Conservation (phyloP, 2,113 vertebrate genomes). For the Elgaria multicarinata region DNA sequence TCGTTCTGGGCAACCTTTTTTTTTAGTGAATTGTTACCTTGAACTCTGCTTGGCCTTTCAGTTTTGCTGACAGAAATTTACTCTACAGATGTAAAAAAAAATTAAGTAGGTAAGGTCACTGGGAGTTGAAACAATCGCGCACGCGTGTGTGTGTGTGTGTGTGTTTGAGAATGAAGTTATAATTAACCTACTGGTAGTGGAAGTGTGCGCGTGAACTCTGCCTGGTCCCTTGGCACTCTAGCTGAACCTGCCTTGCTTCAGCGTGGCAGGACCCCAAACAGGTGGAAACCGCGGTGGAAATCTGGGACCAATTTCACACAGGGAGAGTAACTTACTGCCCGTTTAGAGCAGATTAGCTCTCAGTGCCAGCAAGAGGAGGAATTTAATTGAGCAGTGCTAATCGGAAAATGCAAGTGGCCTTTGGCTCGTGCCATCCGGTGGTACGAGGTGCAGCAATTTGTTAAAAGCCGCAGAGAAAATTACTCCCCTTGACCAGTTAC, state of each 20-base stretch:
- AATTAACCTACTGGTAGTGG: slow-evolving; percentile 51
- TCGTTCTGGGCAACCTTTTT: slow-evolving; percentile 69
- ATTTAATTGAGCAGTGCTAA: slow-evolving; percentile 61
- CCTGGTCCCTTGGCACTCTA: slow-evolving; percentile 71
- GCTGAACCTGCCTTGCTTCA: slow-evolving; percentile 71
- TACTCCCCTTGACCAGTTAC: slow-evolving; percentile 19
- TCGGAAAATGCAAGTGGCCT: slow-evolving; percentile 62
- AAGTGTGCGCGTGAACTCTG: slow-evolving; percentile 76
- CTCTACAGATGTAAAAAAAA: slow-evolving; percentile 55
- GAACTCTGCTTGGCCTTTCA: slow-evolving; percentile 76
- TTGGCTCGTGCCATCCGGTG: slow-evolving; percentile 30
- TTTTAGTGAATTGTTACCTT: slow-evolving; percentile 64
- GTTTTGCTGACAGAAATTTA: slow-evolving; percentile 75
- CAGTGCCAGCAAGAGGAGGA: slow-evolving; percentile 28
- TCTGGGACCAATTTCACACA: slow-evolving; percentile 59
- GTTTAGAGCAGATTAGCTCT: slow-evolving; percentile 39
- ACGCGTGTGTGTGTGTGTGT: not conserved
- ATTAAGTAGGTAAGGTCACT: slow-evolving; percentile 76
- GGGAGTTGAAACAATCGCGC: slow-evolving; percentile 74
- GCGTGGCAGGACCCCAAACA: slow-evolving; percentile 70
- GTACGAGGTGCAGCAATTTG: slow-evolving; percentile 29
- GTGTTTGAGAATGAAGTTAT: slow-evolving; percentile 65
- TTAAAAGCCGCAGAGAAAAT: slow-evolving; percentile 48
- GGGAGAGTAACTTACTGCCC: slow-evolving; percentile 59
- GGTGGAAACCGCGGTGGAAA: slow-evolving; percentile 63